Percentiles rank a stretch among this genome's conserved stretches.
Conservation (phyloP, 2,113 vertebrate genomes). For the Saimiri boliviensis region DNA sequence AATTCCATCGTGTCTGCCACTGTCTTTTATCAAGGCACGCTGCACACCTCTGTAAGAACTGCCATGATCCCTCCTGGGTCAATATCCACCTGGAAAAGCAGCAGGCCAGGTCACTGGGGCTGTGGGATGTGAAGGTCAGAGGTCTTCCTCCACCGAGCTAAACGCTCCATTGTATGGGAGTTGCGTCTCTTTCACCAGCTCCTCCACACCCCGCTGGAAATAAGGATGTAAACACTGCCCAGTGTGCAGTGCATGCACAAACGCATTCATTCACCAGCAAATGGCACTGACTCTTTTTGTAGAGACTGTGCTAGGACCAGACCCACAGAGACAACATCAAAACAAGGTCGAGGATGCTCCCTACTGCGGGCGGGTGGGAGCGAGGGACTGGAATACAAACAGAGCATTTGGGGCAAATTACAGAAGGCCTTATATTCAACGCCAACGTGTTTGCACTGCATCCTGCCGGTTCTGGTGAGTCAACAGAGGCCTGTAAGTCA, state of each 20-base stretch:
- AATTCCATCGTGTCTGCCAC: no score
- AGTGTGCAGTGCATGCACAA: rapidly evolving
- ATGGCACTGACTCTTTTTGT: not conserved
- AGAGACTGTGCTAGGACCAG: not conserved
- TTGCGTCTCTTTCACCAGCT: not conserved
- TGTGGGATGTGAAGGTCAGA: not conserved
- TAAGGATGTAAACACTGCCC: not conserved
- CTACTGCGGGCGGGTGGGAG: no score
- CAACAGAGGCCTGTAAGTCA: not conserved
- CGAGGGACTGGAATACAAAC: not conserved
- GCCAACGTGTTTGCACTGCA: no score
- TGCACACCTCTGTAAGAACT: not conserved
- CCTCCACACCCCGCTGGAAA: not conserved
- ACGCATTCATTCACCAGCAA: not conserved
- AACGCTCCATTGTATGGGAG: rapidly evolving
- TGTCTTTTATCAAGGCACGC: not conserved
- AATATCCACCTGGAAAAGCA: not conserved
- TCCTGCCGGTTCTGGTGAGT: not conserved
- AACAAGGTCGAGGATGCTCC: not conserved
- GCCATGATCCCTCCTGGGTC: not conserved
- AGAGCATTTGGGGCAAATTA: not conserved
- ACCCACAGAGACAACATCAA: no score
- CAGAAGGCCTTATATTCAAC: not conserved
- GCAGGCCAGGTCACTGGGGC: not conserved
- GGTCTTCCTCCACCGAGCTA: not conserved